Evolutionary conservation across 2,113 vertebrate genomes (phyloP).

Genomic region (Melanotaenia duboulayi): DNA sequence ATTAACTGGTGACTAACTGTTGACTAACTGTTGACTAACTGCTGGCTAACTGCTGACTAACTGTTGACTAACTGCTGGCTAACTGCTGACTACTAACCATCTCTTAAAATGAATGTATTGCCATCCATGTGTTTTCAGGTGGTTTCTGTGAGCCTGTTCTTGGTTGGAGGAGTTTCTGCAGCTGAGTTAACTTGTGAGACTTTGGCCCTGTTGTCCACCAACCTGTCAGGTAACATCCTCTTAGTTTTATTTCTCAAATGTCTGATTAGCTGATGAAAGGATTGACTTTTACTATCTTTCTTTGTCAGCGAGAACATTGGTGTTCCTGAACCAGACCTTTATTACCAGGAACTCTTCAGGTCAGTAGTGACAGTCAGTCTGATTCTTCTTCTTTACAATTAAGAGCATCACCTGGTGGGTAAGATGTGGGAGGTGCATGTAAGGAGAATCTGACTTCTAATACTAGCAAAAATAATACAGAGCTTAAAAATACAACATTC

Average conservation of each 20-base stretch:
- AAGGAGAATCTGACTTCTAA: too few relatives aligned
- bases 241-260: too few relatives aligned
- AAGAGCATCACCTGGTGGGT: neutral
- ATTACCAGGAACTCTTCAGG: slow-evolving; percentile 55
- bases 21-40: too few relatives aligned
- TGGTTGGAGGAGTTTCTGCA: slow-evolving; percentile 21
- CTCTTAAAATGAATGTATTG: too few relatives aligned
- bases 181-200: slow-evolving; percentile 49
- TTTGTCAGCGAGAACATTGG: slow-evolving; percentile 33
- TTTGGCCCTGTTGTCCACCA: slow-evolving; percentile 48
- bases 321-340: slow-evolving; percentile 42
- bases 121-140: slow-evolving; percentile 24
- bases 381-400: neutral
- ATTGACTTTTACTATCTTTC: neutral
- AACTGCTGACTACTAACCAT: too few relatives aligned
- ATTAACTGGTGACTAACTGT: too few relatives aligned
- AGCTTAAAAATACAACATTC: too few relatives aligned
- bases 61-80: too few relatives aligned
- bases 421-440: too few relatives aligned
- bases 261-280: too few relatives aligned
- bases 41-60: too few relatives aligned
- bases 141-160: slow-evolving; percentile 19
- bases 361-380: neutral
- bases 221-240: slow-evolving; percentile 53
- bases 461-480: too few relatives aligned